Percentiles rank a stretch among this genome's conserved stretches.
Conservation (phyloP, 2,888 invertebrate genomes). For the Crossocerus cetratus region DNA sequence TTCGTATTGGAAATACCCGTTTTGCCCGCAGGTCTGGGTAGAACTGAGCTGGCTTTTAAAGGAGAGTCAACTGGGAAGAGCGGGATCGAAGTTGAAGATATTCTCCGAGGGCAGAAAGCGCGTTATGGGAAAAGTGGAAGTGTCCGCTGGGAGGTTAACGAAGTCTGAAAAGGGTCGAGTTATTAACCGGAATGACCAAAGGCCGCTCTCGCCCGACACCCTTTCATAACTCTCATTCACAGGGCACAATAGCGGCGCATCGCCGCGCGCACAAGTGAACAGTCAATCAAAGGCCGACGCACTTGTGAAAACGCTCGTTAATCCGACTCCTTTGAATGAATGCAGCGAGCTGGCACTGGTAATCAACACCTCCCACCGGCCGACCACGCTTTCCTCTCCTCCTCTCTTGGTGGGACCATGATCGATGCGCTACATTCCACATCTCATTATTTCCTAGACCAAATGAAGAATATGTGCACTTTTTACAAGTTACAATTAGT, state of each 20-base stretch:
- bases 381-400: too few relatives aligned
- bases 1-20: too few relatives aligned
- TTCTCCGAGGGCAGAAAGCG: too few relatives aligned
- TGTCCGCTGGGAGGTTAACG: constrained; percentile 50
- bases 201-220: constrained; percentile 22
- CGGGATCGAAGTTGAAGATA: too few relatives aligned
- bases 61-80: too few relatives aligned
- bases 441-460: too few relatives aligned
- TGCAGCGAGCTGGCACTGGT: not conserved
- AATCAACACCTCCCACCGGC: not conserved
- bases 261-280: constrained; percentile 11
- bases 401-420: too few relatives aligned
- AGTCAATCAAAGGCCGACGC: constrained; percentile 3
- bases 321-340: not conserved
- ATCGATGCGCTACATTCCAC: too few relatives aligned
- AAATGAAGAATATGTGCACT: too few relatives aligned
- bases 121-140: constrained; percentile 14
- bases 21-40: too few relatives aligned
- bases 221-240: constrained; percentile 5
- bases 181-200: constrained; percentile 49
- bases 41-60: too few relatives aligned
- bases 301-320: not conserved
- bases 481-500: too few relatives aligned
- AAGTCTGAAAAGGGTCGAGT: constrained; percentile 64
- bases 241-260: constrained; percentile 13